These are phyloP conservation scores for Drosophila tripunctata DNA, from an alignment of 2,888 invertebrate species.

Conservation along the genomic window DNA sequence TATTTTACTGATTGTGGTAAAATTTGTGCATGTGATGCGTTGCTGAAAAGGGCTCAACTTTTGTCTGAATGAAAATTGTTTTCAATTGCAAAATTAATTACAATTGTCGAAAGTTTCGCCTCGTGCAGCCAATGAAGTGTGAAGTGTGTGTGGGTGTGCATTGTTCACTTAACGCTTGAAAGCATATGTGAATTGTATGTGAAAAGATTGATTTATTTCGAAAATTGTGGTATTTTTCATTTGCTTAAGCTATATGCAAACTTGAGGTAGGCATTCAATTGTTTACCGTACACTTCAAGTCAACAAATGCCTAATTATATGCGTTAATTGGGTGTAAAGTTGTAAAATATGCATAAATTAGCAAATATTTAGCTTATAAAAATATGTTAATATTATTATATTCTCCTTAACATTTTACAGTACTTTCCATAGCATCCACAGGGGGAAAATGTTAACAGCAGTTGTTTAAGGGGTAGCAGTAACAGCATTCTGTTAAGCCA, in stretches of 20 bases:
- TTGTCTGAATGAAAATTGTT: slow-evolving; percentile 31
- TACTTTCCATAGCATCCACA: not conserved
- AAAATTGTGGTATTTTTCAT: not conserved
- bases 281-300: not conserved
- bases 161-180: slow-evolving; percentile 30
- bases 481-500: slow-evolving; percentile 5
- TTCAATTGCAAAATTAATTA: slow-evolving; percentile 56
- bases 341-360: not conserved
- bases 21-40: slow-evolving; percentile 25
- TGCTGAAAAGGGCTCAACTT: slow-evolving; percentile 1
- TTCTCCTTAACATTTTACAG: not conserved
- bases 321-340: not conserved
- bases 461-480: slow-evolving; percentile 10
- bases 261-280: slow-evolving; percentile 1
- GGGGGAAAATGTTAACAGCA: slow-evolving; percentile 4
- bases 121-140: slow-evolving; percentile 48
- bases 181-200: slow-evolving; percentile 1
- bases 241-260: not conserved
- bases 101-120: slow-evolving; percentile 40
- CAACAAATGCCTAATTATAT: not conserved
- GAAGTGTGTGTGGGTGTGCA: slow-evolving; percentile 19
- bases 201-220: slow-evolving; percentile 20
- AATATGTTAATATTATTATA: not conserved
- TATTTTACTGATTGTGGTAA: slow-evolving; percentile 17
- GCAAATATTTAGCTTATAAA: not conserved